phyloP scores from a whole-genome alignment of 2,113 vertebrate genomes.

The Amphiprion ocellaris region DNA sequence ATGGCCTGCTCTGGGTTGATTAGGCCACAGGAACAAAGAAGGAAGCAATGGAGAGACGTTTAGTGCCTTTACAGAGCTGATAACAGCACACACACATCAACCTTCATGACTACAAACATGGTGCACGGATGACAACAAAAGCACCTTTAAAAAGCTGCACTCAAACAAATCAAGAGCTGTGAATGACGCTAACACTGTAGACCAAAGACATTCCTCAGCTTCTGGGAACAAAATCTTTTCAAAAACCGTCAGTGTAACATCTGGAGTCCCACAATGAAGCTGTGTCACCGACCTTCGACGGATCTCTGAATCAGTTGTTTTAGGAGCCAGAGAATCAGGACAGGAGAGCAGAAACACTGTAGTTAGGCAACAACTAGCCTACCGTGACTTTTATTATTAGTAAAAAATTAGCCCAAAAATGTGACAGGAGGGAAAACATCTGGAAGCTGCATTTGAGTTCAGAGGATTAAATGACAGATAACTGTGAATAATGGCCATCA shows the following conservation, averaged over 20 bases:
- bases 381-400: no score
- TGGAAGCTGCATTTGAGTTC: no score
- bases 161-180: constrained; percentile 2
- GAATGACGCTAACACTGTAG: background rate
- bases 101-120: constrained; percentile 10
- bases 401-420: no score
- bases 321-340: no score
- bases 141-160: background rate
- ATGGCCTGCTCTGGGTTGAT: constrained; percentile 74
- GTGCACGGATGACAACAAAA: constrained; percentile 9
- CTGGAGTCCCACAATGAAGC: background rate
- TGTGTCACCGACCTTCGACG: background rate
- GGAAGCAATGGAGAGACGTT: constrained; percentile 62
- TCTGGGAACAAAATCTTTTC: background rate
- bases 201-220: background rate
- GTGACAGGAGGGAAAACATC: no score
- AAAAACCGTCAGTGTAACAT: background rate
- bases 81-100: constrained; percentile 46
- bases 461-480: no score
- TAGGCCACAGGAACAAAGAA: constrained; percentile 72
- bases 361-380: no score
- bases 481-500: no score
- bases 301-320: no score
- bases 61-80: constrained; percentile 49
- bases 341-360: no score